Evolutionary conservation across 2,888 invertebrate species (phyloP), one percentile per base, ranked within the genome.

Genomic region (Arge pagana): DNA sequence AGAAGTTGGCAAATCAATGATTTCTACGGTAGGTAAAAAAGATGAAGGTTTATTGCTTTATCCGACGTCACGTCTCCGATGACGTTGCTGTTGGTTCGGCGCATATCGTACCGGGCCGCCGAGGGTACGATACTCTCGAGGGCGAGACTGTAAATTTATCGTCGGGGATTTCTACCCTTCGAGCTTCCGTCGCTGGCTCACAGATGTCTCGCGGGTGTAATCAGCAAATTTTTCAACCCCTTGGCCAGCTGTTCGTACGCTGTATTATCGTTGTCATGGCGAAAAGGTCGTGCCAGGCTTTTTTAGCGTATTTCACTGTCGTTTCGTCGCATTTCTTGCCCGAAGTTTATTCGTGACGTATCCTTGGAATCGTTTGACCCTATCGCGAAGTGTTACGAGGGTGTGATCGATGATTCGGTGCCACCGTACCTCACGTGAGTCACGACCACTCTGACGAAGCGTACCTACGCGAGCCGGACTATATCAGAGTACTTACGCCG

Each of bases 231-330:
- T 33, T 23, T 35, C 24, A 33, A 21, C 45, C 30, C 33, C 13
- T 23, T 6, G 24, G 35, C 15, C 45, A 45, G 45, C 45, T 45
- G 45, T 21, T 35, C 30, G 31, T 23, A 23, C 21, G 45, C 45
- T 45, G 45, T 45, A 35, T 31, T 45, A 45, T 45, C 45, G 45
- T 45, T 45, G 45, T 45, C 45, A 45, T 45, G 45, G 33, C 45
- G 45, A 45, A 45, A 45, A 45, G 45, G 33, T 45, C 45, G 28
- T 45, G 33, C 33, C 45, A 21, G 33, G 31, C 15, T 31, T 2
- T 31, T 45, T 35, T 15, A 24, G 5, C 15, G 16, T 35, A 33
- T 33, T 23, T 33, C 16, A 33, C 33, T n/a, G 15, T 21, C 35
- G 13, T 19, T 45, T 33, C 33, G 33, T 31, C 19, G 23, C 15